These are phyloP conservation scores for Triops cancriformis DNA, from an alignment of 1,140 invertebrate species.

Conservation along the genomic window DNA sequence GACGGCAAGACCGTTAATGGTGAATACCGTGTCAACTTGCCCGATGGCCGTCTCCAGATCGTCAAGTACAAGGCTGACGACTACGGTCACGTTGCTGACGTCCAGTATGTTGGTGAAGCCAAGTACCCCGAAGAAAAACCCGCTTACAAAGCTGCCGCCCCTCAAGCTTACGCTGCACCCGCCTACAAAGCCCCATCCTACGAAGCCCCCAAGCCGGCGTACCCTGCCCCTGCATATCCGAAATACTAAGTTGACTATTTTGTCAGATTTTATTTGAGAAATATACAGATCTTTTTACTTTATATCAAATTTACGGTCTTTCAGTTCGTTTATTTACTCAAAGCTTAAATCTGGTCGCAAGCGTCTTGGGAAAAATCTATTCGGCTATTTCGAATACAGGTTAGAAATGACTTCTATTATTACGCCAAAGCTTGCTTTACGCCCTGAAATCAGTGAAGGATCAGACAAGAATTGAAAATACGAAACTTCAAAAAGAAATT, in stretches of 20 bases:
- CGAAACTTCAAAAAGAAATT: too few relatives aligned
- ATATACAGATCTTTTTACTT: background rate
- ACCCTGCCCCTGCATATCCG: background rate
- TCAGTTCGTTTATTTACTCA: background rate
- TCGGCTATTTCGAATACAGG: too few relatives aligned
- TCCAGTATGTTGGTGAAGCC: constrained; percentile 62
- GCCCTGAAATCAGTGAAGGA: too few relatives aligned
- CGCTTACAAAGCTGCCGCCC: constrained; percentile 14
- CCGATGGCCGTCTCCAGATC: constrained; percentile 63
- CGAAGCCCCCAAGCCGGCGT: background rate
- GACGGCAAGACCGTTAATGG: constrained; percentile 53
- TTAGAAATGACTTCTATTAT: too few relatives aligned
- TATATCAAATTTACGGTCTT: background rate
- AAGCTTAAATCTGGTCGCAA: too few relatives aligned
- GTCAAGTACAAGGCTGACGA: constrained; percentile 68
- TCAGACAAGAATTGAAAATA: too few relatives aligned
- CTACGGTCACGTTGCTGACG: constrained; percentile 66
- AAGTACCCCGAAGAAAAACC: constrained; percentile 47
- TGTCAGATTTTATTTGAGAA: background rate
- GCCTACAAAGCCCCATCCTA: constrained; percentile 16
- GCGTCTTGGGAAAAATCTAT: too few relatives aligned
- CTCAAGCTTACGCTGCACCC: background rate
- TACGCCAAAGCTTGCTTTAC: too few relatives aligned
- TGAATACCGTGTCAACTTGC: constrained; percentile 64
- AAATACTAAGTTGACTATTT: background rate